Evolutionary conservation across 2,888 invertebrate species (phyloP).

Genomic region (Epistrophella euchroma): DNA sequence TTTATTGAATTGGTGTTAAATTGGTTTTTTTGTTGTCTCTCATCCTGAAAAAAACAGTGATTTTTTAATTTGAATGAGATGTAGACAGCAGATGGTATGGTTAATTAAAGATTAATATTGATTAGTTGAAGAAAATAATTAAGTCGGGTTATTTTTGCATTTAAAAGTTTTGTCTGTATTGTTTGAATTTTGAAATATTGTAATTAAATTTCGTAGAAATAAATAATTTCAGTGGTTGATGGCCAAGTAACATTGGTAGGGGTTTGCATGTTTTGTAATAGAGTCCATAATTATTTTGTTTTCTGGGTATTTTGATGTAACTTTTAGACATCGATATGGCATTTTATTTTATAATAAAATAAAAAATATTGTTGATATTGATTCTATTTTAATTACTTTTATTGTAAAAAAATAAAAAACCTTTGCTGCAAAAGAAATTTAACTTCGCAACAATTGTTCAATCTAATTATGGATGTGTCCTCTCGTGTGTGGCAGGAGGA

Average conservation of each 20-base stretch:
- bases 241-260: background rate
- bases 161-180: background rate
- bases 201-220: background rate
- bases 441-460: too few relatives aligned
- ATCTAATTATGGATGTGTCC: too few relatives aligned
- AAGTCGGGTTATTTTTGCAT: background rate
- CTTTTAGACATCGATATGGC: too few relatives aligned
- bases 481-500: too few relatives aligned
- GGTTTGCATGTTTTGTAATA: background rate
- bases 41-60: background rate
- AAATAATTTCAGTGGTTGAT: background rate
- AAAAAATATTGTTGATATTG: too few relatives aligned
- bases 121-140: slow-evolving; percentile 41
- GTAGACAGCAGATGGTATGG: background rate
- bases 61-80: background rate
- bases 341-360: too few relatives aligned
- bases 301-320: background rate
- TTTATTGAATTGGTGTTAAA: slow-evolving; percentile 10
- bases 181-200: background rate
- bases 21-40: slow-evolving; percentile 4
- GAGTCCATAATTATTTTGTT: background rate
- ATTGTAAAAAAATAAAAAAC: too few relatives aligned
- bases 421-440: too few relatives aligned
- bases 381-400: too few relatives aligned
- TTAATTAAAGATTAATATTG: slow-evolving; percentile 62